These are phyloP conservation scores for Leontopithecus rosalia DNA, from an alignment of 2,797 vertebrate genomes.

Conservation along the genomic window DNA sequence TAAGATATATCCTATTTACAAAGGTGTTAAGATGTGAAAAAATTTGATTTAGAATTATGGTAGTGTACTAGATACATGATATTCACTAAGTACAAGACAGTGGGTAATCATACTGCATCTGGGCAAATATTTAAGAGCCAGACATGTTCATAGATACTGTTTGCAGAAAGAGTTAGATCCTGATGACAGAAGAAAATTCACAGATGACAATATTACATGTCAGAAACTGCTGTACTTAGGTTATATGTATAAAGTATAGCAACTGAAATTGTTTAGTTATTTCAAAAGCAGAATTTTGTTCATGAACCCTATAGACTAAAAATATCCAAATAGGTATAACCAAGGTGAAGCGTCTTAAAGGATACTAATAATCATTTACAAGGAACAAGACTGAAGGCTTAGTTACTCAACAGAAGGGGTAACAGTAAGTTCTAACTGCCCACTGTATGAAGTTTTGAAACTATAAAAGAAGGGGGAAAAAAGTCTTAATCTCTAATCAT, in stretches of 20 bases:
- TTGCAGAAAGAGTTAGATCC: conserved; percentile 15
- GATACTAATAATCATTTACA: not conserved
- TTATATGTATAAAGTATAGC: not conserved
- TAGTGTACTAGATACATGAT: not conserved
- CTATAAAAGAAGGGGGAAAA: not conserved
- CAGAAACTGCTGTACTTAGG: not conserved
- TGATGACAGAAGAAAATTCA: not conserved
- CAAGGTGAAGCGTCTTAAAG: conserved; percentile 3
- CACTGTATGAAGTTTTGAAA: not conserved
- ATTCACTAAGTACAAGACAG: not conserved
- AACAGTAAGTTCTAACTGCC: not conserved
- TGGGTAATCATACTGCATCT: not conserved
- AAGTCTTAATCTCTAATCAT: not conserved
- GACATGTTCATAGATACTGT: not conserved
- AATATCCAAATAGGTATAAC: not conserved
- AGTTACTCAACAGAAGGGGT: not conserved
- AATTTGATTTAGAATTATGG: not conserved
- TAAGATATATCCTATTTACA: not conserved
- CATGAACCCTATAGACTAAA: not conserved
- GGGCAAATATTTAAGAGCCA: not conserved
- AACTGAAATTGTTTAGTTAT: not conserved
- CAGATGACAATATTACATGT: not conserved
- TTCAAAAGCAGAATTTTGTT: conserved; percentile 3
- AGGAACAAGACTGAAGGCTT: not conserved
- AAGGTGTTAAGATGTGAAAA: not conserved